Base-by-base conservation (phyloP, 2,113 vertebrate species). In the Grammomys dolichurus region DNA sequence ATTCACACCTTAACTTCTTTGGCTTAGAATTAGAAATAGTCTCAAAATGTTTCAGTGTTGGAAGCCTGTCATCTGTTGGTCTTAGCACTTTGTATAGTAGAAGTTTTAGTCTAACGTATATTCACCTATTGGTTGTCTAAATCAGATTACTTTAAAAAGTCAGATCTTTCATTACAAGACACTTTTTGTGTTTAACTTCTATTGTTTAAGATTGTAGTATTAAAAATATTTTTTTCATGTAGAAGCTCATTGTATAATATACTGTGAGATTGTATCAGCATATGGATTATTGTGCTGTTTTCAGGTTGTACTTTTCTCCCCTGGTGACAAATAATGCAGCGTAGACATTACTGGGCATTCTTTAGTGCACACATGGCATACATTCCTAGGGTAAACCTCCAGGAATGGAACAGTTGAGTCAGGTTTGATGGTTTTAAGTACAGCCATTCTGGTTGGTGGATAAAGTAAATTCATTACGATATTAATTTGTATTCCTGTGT, bases 1-100 rank as follows among this genome's bases (percentile, higher is more conserved):
- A 82, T 65, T 85, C 73, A 89, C 67, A 26, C 40, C 48, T 92
- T 94, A 60, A 56, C 19, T 13, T 82, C 36, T 81, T 82, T 72
- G 51, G 87, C 46, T 85, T n/a, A 85, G 48, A 94, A 63, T 92
- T 92, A 36, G 72, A 86, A 92, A 33, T 75, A 86, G 20, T 87
- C 40, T 75, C 46, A 89, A 94, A 81, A 46, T 70, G 13, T 75
- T 91, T 90, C 10, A 43, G 5, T 87, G 92, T 33, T 90, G 36
- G 67, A 81, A 87, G 80, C 26, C 40, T 90, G 20, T 80, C 36
- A n/a, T 58, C 17, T 82, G 4, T 78, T 54, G 65, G 28, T 69
- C 3, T 43, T 76, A 86, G 86, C 16, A 80, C 20, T 86, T 70
- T 60, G 28, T 8, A 10, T 69, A 63, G 2, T 81, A 87, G 46